Evolutionary conservation across 2,797 vertebrate genomes (phyloP), one percentile per base, ranked within the genome.

Genomic region (Orientallactaga sibirica): DNA sequence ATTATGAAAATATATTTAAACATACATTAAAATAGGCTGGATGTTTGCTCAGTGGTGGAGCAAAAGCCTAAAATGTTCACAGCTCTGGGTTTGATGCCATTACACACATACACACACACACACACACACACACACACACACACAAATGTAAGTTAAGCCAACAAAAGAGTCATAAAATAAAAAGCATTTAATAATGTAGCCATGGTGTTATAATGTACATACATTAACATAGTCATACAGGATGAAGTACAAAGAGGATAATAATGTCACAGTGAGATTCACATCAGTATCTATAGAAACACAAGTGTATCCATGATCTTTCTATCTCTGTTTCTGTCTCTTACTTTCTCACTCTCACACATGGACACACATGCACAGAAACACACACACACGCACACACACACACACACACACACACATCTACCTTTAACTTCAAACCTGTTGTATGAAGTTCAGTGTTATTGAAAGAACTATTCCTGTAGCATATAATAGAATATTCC

Each of bases 331-430:
- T 48, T 0, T 29, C 7, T 64, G 22, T 25, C 6, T 68, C 2
- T 61, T 24, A 41, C 19, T 75, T 1, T 66, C 6, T 11, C 11
- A 41, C 1, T 33, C 2, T 27, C 1, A 2, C 29, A 3, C 5
- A 2, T n/a, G 7, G n/a, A 41, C 52, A 43, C 14, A 33, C 41
- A 48, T 14, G 55, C 48, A 48, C 48, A 48, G 7, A 48, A 7
- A 48, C 48, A 48, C 48, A 48, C 7, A 48, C 33, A 61, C 27
- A 74, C 15, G 77, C 3, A 41, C 3, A 37, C 33, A 48, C 41
- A 14, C 1, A 64, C 0, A 24, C 4, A 78, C 12, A 8, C 3
- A 12, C 3, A 24, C 2, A 19, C 27, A 66, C 6, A 33, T 75
- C 15, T 61, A 37, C 3, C 0, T 75, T 55, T 62, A 58, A 82